phyloP scores from a whole-genome alignment of 2,113 vertebrate genomes.

The rat (Rattus norvegicus) region GRCr8 NC_086027.1:74615001-74615500 shows the following conservation, averaged over 20 bases:
- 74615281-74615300: conserved; percentile 64
- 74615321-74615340: background rate
- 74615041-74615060: background rate
- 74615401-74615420: background rate
- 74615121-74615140: background rate
- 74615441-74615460: background rate
- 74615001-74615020: background rate
- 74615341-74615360: background rate
- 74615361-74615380: background rate
- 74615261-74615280: conserved; percentile 71
- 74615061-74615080: too few species aligned
- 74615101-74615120: background rate
- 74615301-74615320: conserved; percentile 50
- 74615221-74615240: background rate
- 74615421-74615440: background rate
- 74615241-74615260: background rate
- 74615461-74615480: background rate
- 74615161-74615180: background rate
- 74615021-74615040: background rate
- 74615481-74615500: background rate
- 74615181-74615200: background rate
- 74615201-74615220: background rate
- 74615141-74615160: background rate
- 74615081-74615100: too few species aligned
- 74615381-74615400: background rate